Base-by-base conservation (phyloP, 1,140 invertebrate species). In the Hylaeus anthracinus region DNA sequence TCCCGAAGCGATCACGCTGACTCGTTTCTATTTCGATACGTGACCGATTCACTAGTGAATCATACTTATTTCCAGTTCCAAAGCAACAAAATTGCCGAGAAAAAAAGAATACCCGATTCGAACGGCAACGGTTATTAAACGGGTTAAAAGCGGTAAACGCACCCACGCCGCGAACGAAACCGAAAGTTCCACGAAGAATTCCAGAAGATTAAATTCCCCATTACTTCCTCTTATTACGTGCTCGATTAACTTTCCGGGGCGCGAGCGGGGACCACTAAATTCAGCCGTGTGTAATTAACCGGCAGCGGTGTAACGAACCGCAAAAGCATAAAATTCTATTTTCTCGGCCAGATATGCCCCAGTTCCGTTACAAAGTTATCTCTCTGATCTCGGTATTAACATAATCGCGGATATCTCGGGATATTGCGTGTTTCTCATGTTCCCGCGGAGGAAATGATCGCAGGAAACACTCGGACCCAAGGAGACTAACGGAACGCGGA, bases 151-250 rank as follows among this genome's bases (percentile, higher is more conserved):
- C 51, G 14, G 37, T 48, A 3, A 45, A 55, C 1, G 12, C 1
- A 15, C 4, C 9, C 1, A 37, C 14, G 67, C 41, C 3, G 2
- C 48, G 14, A 43, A 79, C 61, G 55, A 64, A 67, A 67, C 51
- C 56, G 58, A 79, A 74, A 63, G 70, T 79, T 79, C 39, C 51
- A 14, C 64, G 55, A 39, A 66, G 43, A 67, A 79, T 76, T 69
- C 53, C 78, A 67, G 55, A 58, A 65, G 75, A 84, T 86, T 83
- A 82, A 88, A 88, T 81, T 85, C 83, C 58, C 82, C 78, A 48
- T 86, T 77, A 74, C 69, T 77, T 74, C 73, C 60, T 84, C 86
- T 88, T 85, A 88, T 89, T 89, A 89, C 64, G 65, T 82, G 88
- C 84, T 86, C 84, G 84, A 89, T 89, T 89, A 86, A 88, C 83